Evolutionary conservation across 2,888 invertebrate genomes (phyloP).

Genomic region (Homarus gammarus): DNA sequence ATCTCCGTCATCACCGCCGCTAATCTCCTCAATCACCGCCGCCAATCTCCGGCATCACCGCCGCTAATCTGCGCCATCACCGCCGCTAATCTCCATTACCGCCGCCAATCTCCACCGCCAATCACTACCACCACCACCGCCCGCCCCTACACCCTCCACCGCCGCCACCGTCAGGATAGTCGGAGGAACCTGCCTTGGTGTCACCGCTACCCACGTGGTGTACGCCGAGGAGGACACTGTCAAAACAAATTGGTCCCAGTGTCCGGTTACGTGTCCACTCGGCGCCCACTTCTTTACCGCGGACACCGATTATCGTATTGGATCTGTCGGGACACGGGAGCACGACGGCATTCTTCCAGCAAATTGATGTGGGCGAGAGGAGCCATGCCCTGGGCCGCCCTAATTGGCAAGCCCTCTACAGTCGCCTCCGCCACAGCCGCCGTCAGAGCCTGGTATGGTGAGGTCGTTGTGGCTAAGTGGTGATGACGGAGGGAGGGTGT

Average conservation of each 20-base stretch:
- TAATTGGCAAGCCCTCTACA: constrained; percentile 35
- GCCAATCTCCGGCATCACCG: no score
- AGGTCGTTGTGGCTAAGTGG: no score
- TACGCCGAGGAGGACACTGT: constrained; percentile 12
- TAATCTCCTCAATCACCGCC: no score
- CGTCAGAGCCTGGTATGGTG: no score
- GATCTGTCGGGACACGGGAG: constrained; percentile 29
- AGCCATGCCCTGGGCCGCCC: constrained; percentile 23
- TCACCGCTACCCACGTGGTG: constrained; percentile 3
- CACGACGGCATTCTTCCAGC: constrained; percentile 39
- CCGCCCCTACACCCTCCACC: not conserved
- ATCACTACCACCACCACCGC: not conserved
- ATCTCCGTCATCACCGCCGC: not conserved
- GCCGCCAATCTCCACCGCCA: not conserved
- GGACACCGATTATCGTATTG: constrained; percentile 44
- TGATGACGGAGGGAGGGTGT: no score
- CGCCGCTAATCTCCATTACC: no score
- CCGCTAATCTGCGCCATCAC: not conserved
- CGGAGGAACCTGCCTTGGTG: not conserved
- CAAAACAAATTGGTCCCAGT: constrained; percentile 39
- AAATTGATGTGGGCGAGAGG: constrained; percentile 39
- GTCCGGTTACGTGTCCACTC: constrained; percentile 37
- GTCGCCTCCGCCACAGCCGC: constrained; percentile 9
- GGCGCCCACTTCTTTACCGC: constrained; percentile 35
- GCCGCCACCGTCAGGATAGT: not conserved